Evolutionary conservation across 1,140 invertebrate species (phyloP), one percentile per base, ranked within the genome.

Genomic region (Lasaia peninsularis): DNA sequence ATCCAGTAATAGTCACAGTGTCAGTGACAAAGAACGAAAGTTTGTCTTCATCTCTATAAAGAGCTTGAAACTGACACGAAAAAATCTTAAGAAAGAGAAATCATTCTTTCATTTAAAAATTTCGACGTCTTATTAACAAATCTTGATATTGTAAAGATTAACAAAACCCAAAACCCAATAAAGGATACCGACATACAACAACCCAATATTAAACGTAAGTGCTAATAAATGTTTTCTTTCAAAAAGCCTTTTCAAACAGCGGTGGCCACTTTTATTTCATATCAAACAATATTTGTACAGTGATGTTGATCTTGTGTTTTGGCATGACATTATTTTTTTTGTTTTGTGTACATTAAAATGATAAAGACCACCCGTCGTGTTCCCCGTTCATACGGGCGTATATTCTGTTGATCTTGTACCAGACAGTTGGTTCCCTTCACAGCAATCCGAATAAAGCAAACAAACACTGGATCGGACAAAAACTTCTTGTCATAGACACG

Each of bases 311-410:
- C 80, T 75, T 72, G 66, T 74, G 67, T 81, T 84, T 85, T 80
- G 78, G 73, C 78, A 79, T 78, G 70, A 72, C 71, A 76, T 74
- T 78, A 74, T 79, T 71, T 77, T 67, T 65, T 75, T 73, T 80
- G 74, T 60, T 66, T 63, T 86, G 82, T 85, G 83, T 88, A 81
- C 74, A 70, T 86, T 83, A 71, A 76, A 75, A 81, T 88, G 85
- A 88, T 86, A 85, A 78, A 85, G 85, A 88, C 85, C 85, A 88
- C 82, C 84, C 84, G 84, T 72, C 62, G 66, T 48, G 65, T 60
- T 70, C 40, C 16, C 18, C 18, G 40, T 21, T 48, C 40, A 48
- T 48, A 20, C 40, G 40, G 20, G 61, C 65, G 62, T 68, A 67
- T 61, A 58, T 55, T 55, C 52, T 44, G 52, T 55, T 55, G 52